Percentiles rank a stretch among this genome's conserved stretches.
Conservation (phyloP, 2,888 invertebrate genomes). For the Yponomeuta evonymella region DNA sequence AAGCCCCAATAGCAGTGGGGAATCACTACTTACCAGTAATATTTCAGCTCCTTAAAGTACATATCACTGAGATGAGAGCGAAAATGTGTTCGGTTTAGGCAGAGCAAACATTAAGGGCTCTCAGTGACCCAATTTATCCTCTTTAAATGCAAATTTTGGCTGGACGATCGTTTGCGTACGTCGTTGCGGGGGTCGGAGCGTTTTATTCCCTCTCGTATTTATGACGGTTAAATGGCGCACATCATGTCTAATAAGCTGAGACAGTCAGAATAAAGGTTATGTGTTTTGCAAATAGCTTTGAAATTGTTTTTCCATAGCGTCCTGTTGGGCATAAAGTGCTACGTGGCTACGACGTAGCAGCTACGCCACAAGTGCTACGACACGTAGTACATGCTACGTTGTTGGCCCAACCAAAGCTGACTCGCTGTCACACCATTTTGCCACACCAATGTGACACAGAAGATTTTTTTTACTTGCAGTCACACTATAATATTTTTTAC, state of each 20-base stretch:
- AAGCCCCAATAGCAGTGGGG: no score
- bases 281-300: background rate
- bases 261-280: background rate
- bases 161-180: conserved; percentile 33
- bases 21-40: no score
- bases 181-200: background rate
- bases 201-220: background rate
- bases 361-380: background rate
- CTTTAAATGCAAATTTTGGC: conserved; percentile 64
- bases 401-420: background rate
- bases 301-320: background rate
- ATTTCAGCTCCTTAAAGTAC: background rate
- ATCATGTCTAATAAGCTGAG: background rate
- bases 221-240: conserved; percentile 1
- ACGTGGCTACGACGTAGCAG: background rate
- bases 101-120: conserved; percentile 35
- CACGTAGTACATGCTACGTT: background rate
- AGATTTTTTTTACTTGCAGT: no score
- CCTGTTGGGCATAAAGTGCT: background rate
- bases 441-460: no score
- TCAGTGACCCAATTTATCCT: conserved; percentile 53
- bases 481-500: no score
- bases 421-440: no score
- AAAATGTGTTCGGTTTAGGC: conserved; percentile 9
- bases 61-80: background rate